Percentiles rank a stretch among this genome's conserved stretches.
Evolutionary conservation across 1,140 invertebrate genomes (phyloP).

Genomic region (Protaetia brevitarsis): DNA sequence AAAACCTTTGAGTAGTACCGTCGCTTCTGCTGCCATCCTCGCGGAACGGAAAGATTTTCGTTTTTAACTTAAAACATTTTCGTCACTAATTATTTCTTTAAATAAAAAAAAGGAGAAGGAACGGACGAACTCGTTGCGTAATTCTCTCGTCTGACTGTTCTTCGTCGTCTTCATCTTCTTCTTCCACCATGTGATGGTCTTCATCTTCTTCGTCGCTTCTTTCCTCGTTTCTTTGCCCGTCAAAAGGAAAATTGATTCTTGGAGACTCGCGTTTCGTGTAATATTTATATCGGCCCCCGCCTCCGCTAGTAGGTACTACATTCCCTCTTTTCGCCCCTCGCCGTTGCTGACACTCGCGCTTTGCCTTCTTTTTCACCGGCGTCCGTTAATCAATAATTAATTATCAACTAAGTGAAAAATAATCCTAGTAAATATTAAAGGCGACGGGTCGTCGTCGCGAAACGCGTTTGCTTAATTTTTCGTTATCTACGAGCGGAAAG

Average conservation of each 20-base stretch:
- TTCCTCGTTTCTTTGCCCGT: background rate
- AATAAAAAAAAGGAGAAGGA: conserved; percentile 30
- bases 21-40: conserved; percentile 24
- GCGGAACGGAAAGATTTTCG: conserved; percentile 33
- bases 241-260: conserved; percentile 17
- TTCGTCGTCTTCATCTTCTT: background rate
- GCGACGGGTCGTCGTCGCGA: conserved; percentile 25
- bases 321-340: too few species aligned
- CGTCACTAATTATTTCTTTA: conserved; percentile 34
- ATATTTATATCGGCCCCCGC: background rate
- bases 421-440: conserved; percentile 22
- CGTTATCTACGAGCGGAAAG: conserved; percentile 32
- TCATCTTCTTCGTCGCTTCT: background rate
- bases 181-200: background rate
- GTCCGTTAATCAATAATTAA: conserved; percentile 31
- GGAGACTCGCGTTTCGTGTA: conserved; percentile 10
- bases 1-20: conserved; percentile 21
- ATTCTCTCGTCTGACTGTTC: conserved; percentile 26
- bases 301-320: background rate
- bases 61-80: conserved; percentile 32
- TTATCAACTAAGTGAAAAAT: conserved; percentile 17
- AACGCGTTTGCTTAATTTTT: conserved; percentile 36
- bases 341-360: conserved; percentile 12
- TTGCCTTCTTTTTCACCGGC: conserved; percentile 29
- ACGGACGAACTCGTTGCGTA: conserved; percentile 30